A percentile compares a stretch with the other conserved stretches of the same genome.
phyloP scores from a whole-genome alignment of 2,888 invertebrate species.

The Agriopis marginaria region DNA sequence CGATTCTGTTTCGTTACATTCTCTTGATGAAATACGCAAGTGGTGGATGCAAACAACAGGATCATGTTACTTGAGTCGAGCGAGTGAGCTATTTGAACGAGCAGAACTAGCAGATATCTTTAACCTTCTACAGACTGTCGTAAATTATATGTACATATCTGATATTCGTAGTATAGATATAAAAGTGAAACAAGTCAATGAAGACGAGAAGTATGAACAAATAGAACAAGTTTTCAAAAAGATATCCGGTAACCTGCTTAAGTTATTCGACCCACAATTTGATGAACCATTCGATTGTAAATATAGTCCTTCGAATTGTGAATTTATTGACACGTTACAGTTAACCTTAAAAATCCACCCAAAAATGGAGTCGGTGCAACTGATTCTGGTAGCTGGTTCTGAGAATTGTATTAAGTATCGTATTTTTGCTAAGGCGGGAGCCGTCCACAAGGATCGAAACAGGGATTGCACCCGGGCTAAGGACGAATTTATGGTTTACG shows the following conservation, averaged over 20 bases:
- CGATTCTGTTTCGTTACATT: constrained; percentile 34
- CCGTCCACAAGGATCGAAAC: background rate
- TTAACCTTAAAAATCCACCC: constrained; percentile 2
- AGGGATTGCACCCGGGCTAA: background rate
- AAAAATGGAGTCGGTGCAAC: constrained; percentile 3
- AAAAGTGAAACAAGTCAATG: background rate
- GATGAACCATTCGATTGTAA: background rate
- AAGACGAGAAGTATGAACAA: background rate
- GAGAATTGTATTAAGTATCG: background rate
- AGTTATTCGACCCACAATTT: background rate
- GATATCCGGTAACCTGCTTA: background rate
- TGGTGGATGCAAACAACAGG: constrained; percentile 1
- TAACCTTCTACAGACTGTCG: constrained; percentile 54
- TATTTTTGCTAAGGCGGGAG: background rate
- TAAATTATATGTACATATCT: constrained; percentile 50
- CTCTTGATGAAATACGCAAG: constrained; percentile 34
- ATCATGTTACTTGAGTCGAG: constrained; percentile 54
- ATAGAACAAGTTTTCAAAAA: background rate
- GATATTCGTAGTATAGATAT: background rate
- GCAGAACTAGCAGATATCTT: constrained; percentile 56
- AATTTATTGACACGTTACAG: background rate
- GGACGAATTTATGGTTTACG: background rate
- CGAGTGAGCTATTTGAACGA: constrained; percentile 50
- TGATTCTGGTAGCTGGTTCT: background rate
- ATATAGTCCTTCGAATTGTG: background rate